Base-by-base conservation (phyloP, 2,888 invertebrate genomes). In the Eristalinus sepulchralis region DNA sequence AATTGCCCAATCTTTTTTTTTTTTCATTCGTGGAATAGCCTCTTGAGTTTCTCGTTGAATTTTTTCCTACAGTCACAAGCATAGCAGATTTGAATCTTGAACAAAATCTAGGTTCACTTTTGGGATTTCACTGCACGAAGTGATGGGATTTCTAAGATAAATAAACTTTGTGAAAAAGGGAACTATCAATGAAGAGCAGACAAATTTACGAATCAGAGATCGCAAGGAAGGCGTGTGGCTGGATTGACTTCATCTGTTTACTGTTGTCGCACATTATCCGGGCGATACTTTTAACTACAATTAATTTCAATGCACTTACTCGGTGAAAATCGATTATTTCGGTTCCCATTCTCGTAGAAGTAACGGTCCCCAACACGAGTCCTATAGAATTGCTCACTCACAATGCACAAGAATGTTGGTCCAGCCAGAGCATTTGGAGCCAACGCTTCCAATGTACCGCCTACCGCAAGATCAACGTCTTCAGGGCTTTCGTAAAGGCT, bases 391-490 rank as follows among this genome's bases (percentile, higher is more conserved):
- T 98, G 98, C 90, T 96, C 97, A 0, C 96, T 96, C 4, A 98
- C 93, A 88, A 98, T 96, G 91, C 98, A 98, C 2, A 97, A 94
- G 94, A 96, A 97, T 0, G 98, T 97, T 0, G 98, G 98, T 0
- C 98, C 98, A 0, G 96, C 94, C 63, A 96, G 93, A 0, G 97
- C 95, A 0, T 96, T 97, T 0, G 95, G 94, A 0, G 97, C 95
- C 78, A 96, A 95, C 0, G 93, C 92, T 92, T 98, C 98, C 68
- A 97, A 91, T 0, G 97, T 95, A 0, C 96, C 98, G 0, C 96
- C 98, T 8, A 97, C 96, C 13, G 96, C 97, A 76, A 98, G 91
- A 89, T 98, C 98, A 1, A 98, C 96, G 91, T 98, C 98, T 75
- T 96, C 95, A 0, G 95, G 95, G 62, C 94, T 94, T 82, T 94